phyloP scores from a whole-genome alignment of 2,113 vertebrate genomes.

The Phaethornis superciliosus region DNA sequence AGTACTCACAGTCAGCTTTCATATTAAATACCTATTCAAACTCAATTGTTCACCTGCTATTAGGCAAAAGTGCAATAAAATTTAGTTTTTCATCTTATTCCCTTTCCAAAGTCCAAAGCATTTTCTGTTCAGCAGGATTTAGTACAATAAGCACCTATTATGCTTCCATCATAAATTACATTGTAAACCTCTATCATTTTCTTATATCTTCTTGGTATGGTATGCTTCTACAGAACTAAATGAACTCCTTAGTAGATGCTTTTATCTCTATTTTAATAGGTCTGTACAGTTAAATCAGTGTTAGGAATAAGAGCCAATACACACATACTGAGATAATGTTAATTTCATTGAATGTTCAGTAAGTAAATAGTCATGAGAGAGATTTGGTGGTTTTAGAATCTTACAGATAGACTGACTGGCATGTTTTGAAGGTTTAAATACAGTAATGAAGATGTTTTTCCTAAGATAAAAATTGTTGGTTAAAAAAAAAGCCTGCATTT shows the following conservation, averaged over 20 bases:
- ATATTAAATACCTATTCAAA: neutral
- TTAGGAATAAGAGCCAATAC: conserved; percentile 15
- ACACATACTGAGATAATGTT: neutral
- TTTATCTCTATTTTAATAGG: conserved; percentile 23
- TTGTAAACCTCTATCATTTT: neutral
- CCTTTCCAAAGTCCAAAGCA: neutral
- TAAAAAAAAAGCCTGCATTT: neutral
- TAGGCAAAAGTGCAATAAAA: neutral
- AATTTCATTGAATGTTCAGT: conserved; percentile 11
- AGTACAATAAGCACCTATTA: neutral
- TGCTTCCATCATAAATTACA: neutral
- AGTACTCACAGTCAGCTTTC: neutral
- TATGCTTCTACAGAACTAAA: neutral
- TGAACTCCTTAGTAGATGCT: neutral
- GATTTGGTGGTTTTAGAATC: conserved; percentile 5
- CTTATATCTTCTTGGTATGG: neutral
- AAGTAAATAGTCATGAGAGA: neutral
- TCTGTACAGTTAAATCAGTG: neutral
- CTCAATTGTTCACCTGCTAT: neutral
- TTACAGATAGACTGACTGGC: neutral
- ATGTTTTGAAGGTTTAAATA: conserved; percentile 28
- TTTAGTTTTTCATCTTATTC: neutral
- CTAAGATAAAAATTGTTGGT: neutral
- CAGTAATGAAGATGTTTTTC: neutral
- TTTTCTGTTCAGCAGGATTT: neutral